Evolutionary conservation across 1,140 invertebrate species (phyloP), one percentile per base, ranked within the genome.

Genomic region (Lordiphosa clarofinis): DNA sequence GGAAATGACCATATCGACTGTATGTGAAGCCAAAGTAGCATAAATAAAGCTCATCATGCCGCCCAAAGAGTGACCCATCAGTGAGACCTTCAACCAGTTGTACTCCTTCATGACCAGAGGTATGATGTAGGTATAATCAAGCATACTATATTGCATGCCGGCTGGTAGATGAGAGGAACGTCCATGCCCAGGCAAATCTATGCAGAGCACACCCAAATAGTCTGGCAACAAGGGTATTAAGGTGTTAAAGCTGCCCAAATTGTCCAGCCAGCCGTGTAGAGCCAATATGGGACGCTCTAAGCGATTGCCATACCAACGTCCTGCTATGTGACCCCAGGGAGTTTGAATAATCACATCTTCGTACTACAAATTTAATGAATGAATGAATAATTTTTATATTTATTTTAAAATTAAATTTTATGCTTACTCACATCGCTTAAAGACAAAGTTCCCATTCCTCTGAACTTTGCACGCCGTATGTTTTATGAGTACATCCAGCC

Each of bases 191-290:
- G 93, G 93, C 12, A 94, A 90, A 87, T 95, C 94, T 6, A 94
- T 90, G 1, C 93, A 91, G 3, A 95, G 76, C 48, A 94, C 89
- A 2, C 92, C 90, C 6, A 91, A 63, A 50, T 93, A 88, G 28
- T 90, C 81, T 3, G 90, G 89, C 11, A 95, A 69, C 28, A 92
- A 71, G 4, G 93, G 92, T 21, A 92, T 91, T 21, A 95, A 73
- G 1, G 89, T 88, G 82, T 95, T 93, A 89, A 94, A 95, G 2
- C 92, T 92, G 6, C 92, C 93, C 33, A 93, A 91, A 78, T 95
- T 95, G 70, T 94, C 93, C 88, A 92, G 90, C 93, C 94, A 95
- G 1, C 94, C 94, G 79, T 96, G 94, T 9, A 95, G 56, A 0
- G 92, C 91, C 12, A 95, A 69, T 24, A 95, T 92, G 0, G 94